A percentile compares a stretch with the other conserved stretches of the same genome.
Conservation (phyloP, 1,140 invertebrate genomes). For the Drosophila lini region DNA sequence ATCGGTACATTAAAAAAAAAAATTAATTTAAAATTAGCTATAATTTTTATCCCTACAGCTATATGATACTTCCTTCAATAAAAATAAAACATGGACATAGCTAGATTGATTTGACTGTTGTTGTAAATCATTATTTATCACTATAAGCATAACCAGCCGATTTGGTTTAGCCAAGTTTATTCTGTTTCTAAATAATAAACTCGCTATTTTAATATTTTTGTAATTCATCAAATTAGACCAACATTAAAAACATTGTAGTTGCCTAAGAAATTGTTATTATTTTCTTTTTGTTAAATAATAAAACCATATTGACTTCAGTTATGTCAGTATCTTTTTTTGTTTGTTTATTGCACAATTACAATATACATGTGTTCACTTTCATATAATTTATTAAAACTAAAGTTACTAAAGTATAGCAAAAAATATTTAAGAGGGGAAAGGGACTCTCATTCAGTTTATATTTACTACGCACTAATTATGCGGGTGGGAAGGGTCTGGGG, state of each 20-base stretch:
- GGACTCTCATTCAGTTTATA: constrained; percentile 37
- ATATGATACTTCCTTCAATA: no score
- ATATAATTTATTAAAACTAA: constrained; percentile 80
- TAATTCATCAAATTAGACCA: no score
- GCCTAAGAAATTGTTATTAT: no score
- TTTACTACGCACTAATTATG: constrained; percentile 47
- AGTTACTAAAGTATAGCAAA: constrained; percentile 73
- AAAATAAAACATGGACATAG: neutral
- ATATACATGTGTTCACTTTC: constrained; percentile 80
- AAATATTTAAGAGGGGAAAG: constrained; percentile 42
- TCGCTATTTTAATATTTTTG: no score
- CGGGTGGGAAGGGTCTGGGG: constrained; percentile 15
- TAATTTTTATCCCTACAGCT: no score
- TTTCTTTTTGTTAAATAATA: neutral
- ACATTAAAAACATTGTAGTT: no score
- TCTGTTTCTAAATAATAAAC: no score
- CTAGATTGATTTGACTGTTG: neutral
- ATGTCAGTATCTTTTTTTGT: constrained; percentile 75
- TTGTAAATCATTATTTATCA: no score
- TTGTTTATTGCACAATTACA: constrained; percentile 84
- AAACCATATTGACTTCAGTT: constrained; percentile 43
- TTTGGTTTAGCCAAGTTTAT: no score
- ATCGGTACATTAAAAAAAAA: no score
- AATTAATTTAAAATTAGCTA: no score
- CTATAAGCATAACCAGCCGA: no score